These are phyloP conservation scores for Phocoena phocoena DNA, from an alignment of 2,113 vertebrate species.

Conservation along the genomic window DNA sequence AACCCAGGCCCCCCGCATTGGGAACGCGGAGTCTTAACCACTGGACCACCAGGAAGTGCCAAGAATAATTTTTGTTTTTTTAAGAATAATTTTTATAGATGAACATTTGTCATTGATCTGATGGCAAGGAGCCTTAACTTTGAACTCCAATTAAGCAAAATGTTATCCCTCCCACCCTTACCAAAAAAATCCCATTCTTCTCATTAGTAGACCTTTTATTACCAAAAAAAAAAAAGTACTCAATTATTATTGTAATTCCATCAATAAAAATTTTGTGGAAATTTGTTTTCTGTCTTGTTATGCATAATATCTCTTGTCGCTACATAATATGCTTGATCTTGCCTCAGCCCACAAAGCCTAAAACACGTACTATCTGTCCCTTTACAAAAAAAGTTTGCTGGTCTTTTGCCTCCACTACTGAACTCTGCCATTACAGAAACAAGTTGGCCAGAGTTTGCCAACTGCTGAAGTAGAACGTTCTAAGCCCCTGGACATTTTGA, in stretches of 20 bases:
- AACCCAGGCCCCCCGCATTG: background rate
- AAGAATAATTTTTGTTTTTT: background rate
- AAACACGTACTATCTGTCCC: background rate
- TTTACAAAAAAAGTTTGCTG: background rate
- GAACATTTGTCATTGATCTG: background rate
- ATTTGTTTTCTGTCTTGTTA: slow-evolving; percentile 20
- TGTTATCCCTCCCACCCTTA: background rate
- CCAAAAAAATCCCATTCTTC: background rate
- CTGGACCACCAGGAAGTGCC: background rate
- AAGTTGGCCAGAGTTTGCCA: background rate
- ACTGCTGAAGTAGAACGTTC: background rate
- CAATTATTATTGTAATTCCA: background rate
- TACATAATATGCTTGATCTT: background rate
- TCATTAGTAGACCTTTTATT: background rate
- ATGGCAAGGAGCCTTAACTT: background rate
- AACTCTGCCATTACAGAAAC: background rate
- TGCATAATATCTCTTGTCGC: background rate
- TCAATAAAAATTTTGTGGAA: background rate
- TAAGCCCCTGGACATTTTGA: background rate
- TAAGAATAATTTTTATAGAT: background rate
- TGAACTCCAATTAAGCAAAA: slow-evolving; percentile 5
- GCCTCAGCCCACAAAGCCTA: background rate
- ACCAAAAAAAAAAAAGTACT: background rate
- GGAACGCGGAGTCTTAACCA: background rate
- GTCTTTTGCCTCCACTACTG: background rate